These are phyloP conservation scores for Crocodylus rhombifer DNA, from an alignment of 2,797 vertebrate species.

Conservation along the genomic window DNA sequence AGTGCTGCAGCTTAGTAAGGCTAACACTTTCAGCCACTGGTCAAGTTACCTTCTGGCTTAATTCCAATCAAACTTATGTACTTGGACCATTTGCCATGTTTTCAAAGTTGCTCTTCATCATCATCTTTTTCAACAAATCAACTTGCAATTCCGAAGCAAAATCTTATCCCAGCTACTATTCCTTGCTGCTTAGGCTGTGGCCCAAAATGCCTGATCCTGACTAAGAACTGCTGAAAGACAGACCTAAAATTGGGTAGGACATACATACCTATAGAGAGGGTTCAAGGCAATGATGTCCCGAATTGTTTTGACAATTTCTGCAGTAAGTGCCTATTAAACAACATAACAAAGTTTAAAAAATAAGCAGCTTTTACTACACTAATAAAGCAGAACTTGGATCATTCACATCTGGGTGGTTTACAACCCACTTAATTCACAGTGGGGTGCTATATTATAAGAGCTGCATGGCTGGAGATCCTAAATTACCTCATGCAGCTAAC, in stretches of 20 bases:
- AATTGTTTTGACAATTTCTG: slow-evolving; percentile 99
- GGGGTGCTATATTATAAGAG: too few species aligned
- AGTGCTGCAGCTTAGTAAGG: not conserved
- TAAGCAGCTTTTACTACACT: not conserved
- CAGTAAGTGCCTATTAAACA: slow-evolving; percentile 87
- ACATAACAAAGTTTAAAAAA: not conserved
- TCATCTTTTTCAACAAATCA: not conserved
- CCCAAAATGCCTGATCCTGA: accelerated
- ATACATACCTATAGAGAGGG: slow-evolving; percentile 92
- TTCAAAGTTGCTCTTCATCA: not conserved
- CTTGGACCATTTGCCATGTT: not conserved
- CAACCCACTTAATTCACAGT: too few species aligned
- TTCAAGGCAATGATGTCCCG: slow-evolving; percentile 98
- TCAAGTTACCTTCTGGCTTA: not conserved
- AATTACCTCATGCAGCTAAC: too few species aligned
- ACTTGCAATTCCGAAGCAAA: not conserved
- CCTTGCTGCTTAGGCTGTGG: not conserved
- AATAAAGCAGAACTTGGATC: too few species aligned
- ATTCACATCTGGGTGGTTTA: too few species aligned
- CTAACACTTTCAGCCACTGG: not conserved
- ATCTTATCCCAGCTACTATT: not conserved
- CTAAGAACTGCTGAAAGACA: not conserved
- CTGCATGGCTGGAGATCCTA: too few species aligned
- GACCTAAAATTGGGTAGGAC: accelerated
- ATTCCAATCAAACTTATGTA: not conserved